Percentiles rank a stretch among this genome's conserved stretches.
These are phyloP conservation scores for Corythornis cristatus DNA, from an alignment of 2,113 vertebrate species.

Conservation along the genomic window DNA sequence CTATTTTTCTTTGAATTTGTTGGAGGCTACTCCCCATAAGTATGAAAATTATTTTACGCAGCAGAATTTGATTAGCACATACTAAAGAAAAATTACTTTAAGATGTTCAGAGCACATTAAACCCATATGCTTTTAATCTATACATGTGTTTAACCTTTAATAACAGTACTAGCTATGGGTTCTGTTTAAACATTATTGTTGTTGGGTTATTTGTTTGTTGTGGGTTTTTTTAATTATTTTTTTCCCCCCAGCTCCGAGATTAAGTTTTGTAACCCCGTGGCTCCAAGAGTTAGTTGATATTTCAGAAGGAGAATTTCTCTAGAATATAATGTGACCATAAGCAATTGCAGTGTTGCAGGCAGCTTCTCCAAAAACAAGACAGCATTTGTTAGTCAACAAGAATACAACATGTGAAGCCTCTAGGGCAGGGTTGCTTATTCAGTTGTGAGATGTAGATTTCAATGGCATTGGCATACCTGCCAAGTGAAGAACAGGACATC, in stretches of 20 bases:
- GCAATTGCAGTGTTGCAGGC: background rate
- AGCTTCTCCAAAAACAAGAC: conserved; percentile 13
- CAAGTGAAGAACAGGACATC: background rate
- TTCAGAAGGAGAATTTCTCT: background rate
- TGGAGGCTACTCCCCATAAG: background rate
- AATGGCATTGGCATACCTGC: background rate
- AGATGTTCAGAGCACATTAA: background rate
- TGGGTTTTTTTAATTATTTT: rapidly evolving
- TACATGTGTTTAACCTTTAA: background rate
- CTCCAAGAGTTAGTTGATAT: background rate
- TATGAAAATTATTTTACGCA: background rate
- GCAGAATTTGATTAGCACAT: background rate
- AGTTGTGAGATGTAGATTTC: background rate
- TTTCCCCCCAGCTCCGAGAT: rapidly evolving
- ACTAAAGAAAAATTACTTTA: background rate
- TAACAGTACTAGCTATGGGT: background rate
- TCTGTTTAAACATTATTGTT: background rate
- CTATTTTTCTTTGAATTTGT: background rate
- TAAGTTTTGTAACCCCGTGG: background rate
- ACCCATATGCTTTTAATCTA: background rate
- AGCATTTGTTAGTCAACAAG: conserved; percentile 23
- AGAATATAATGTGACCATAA: background rate
- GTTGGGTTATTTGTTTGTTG: background rate
- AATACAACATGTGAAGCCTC: background rate
- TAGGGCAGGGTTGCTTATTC: background rate